phyloP scores from a whole-genome alignment of 2,797 vertebrate species.

The Xenopus petersii region DNA sequence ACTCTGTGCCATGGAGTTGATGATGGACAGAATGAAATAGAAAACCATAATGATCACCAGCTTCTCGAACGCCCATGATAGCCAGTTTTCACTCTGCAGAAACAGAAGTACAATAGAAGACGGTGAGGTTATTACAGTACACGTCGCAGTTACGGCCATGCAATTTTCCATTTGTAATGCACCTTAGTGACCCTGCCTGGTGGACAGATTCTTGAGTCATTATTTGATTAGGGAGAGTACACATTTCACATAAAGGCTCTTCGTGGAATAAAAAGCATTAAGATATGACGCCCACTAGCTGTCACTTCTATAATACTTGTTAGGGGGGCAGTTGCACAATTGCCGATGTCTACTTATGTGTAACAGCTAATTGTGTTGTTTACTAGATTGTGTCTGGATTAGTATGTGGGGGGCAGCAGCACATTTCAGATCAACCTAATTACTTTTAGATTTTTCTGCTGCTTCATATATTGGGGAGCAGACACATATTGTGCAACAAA shows the following conservation, averaged over 20 bases:
- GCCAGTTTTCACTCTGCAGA: conserved; percentile 90
- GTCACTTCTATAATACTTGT: too few species aligned
- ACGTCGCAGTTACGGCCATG: not conserved
- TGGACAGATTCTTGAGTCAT: not conserved
- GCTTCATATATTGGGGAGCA: too few species aligned
- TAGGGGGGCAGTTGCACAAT: too few species aligned
- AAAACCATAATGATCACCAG: conserved; percentile 85
- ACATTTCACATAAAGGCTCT: not conserved
- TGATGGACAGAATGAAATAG: conserved; percentile 90
- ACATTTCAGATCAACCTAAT: too few species aligned
- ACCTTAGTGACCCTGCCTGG: not conserved
- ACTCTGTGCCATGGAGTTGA: conserved; percentile 97
- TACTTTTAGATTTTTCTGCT: too few species aligned
- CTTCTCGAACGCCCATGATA: conserved; percentile 92
- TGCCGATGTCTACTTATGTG: too few species aligned
- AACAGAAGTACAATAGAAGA: conserved; percentile 52
- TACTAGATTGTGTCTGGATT: too few species aligned
- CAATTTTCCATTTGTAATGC: not conserved
- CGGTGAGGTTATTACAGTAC: conserved; percentile 31
- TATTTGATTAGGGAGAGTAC: not conserved
- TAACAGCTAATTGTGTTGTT: too few species aligned
- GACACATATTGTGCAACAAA: too few species aligned
- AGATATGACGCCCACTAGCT: too few species aligned
- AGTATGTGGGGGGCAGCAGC: too few species aligned
- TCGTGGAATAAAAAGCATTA: too few species aligned